phyloP scores from a whole-genome alignment of 1,140 invertebrate genomes.

The Holcopasites calliopsidis region DNA sequence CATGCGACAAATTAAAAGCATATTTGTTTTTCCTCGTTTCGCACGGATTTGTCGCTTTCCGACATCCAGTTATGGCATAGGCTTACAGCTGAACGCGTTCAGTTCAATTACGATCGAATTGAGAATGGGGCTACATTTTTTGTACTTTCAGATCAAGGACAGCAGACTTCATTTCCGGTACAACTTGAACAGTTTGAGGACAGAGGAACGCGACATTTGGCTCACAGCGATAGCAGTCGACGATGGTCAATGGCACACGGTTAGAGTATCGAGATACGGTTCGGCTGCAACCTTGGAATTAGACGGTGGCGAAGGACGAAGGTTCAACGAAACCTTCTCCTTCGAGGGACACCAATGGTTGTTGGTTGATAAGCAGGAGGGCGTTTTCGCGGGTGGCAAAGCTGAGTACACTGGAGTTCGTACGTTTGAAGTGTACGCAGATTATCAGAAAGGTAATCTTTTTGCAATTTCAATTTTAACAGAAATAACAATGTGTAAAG shows the following conservation, averaged over 20 bases:
- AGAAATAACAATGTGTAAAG: too few relatives aligned
- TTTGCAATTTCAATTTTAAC: neutral
- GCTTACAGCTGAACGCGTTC: too few relatives aligned
- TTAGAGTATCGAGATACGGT: conserved; percentile 92
- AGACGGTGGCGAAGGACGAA: conserved; percentile 96
- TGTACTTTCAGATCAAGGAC: conserved; percentile 86
- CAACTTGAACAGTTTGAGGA: conserved; percentile 94
- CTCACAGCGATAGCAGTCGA: conserved; percentile 93
- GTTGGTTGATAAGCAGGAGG: conserved; percentile 95
- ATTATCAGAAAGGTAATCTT: conserved; percentile 91
- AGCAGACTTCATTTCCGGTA: conserved; percentile 94
- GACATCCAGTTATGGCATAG: too few relatives aligned
- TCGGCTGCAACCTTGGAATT: conserved; percentile 95
- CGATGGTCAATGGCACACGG: conserved; percentile 98
- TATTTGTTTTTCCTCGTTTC: too few relatives aligned
- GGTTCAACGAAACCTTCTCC: conserved; percentile 96
- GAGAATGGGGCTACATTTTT: neutral
- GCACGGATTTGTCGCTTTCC: too few relatives aligned
- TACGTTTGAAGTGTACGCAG: conserved; percentile 96
- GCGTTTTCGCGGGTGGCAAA: conserved; percentile 96
- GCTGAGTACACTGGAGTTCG: conserved; percentile 95
- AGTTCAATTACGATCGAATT: conserved; percentile 8
- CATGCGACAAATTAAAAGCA: too few relatives aligned
- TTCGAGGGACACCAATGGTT: conserved; percentile 96
- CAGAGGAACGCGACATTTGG: conserved; percentile 94